Evolutionary conservation across 2,113 vertebrate species (phyloP).

Genomic region (Carassius gibelio): DNA sequence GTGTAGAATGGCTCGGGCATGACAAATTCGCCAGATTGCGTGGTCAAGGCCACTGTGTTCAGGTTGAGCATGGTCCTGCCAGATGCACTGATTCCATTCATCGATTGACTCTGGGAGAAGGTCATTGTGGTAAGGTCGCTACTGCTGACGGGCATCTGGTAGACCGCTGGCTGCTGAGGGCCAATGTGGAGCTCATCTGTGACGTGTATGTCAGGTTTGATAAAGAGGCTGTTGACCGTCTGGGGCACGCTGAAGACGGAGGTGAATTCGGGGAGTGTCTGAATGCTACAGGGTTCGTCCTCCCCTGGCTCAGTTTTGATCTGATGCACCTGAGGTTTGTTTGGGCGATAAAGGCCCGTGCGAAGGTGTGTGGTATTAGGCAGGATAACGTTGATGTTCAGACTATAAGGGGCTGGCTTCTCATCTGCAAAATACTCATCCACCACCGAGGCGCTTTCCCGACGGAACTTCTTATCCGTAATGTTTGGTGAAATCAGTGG

Average conservation of each 20-base stretch:
- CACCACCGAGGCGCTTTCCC: slow-evolving; percentile 87
- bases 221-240: slow-evolving; percentile 81
- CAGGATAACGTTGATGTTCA: slow-evolving; percentile 92
- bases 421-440: slow-evolving; percentile 89
- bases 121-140: slow-evolving; percentile 74
- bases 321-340: slow-evolving; percentile 73
- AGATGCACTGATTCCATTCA: slow-evolving; percentile 44
- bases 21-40: slow-evolving; percentile 61
- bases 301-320: slow-evolving; percentile 83
- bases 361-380: slow-evolving; percentile 85
- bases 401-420: slow-evolving; percentile 82
- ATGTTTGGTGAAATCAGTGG: slow-evolving; percentile 55
- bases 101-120: slow-evolving; percentile 68
- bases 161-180: slow-evolving; percentile 78
- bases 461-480: slow-evolving; percentile 82
- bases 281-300: slow-evolving; percentile 74
- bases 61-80: slow-evolving; percentile 82
- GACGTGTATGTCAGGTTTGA: slow-evolving; percentile 82
- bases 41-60: slow-evolving; percentile 69
- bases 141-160: slow-evolving; percentile 79
- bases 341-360: slow-evolving; percentile 84
- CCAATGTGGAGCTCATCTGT: slow-evolving; percentile 74
- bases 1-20: slow-evolving; percentile 76
- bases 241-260: slow-evolving; percentile 88
- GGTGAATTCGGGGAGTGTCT: slow-evolving; percentile 90